Conservation (phyloP, 2,113 vertebrate species). For the Oxyura jamaicensis region DNA sequence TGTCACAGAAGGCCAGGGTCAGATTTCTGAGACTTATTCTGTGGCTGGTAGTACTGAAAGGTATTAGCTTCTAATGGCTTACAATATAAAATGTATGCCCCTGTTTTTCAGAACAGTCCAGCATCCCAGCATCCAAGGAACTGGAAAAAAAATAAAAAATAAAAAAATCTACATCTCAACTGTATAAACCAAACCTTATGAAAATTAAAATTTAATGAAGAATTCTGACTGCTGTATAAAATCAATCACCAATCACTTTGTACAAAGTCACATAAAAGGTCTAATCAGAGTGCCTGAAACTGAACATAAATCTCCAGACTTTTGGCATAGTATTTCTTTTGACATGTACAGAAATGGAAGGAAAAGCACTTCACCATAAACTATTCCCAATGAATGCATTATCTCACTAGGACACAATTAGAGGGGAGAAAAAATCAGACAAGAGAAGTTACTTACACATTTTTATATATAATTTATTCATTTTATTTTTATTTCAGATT, state of each 20-base stretch:
- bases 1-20: not conserved
- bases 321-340: not conserved
- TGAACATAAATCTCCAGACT: not conserved
- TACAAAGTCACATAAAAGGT: not conserved
- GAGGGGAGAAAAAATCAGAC: not conserved
- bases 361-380: not conserved
- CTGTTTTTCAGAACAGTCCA: not conserved
- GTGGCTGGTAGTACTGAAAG: not conserved
- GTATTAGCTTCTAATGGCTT: not conserved
- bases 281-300: not conserved
- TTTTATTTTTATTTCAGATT: conserved; percentile 42
- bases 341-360: not conserved
- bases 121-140: not conserved
- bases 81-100: not conserved
- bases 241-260: not conserved
- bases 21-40: not conserved
- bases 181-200: not conserved
- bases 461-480: conserved; percentile 40
- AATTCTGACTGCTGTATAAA: not conserved
- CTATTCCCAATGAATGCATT: not conserved
- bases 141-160: not conserved
- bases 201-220: not conserved
- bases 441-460: not conserved
- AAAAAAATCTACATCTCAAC: not conserved
- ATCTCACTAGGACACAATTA: not conserved